Conservation (phyloP, 2,888 invertebrate species). For the Drosophila subsilvestris region DNA sequence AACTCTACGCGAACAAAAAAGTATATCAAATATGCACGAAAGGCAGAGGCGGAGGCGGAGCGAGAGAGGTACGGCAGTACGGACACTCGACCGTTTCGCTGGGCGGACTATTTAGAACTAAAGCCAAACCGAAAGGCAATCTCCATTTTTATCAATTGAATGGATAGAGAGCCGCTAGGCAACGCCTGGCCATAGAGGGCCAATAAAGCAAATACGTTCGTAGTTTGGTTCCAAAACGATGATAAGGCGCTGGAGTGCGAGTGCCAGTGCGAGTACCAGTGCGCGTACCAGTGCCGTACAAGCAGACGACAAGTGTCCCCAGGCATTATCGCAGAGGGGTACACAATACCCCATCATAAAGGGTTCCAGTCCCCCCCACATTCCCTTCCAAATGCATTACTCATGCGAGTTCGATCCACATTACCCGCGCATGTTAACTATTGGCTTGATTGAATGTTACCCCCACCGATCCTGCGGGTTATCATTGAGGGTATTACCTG, state of each 20-base stretch:
- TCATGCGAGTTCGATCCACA: background rate
- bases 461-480: too few relatives aligned
- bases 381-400: background rate
- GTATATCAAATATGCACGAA: slow-evolving; percentile 6
- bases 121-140: slow-evolving; percentile 25
- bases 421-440: background rate
- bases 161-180: background rate
- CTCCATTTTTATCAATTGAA: slow-evolving; percentile 36
- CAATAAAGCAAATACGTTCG: slow-evolving; percentile 39
- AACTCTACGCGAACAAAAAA: background rate
- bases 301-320: background rate
- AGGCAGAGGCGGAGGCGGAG: too few relatives aligned
- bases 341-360: too few relatives aligned
- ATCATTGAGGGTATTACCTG: background rate
- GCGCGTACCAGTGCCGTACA: background rate
- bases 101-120: slow-evolving; percentile 36
- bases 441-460: background rate
- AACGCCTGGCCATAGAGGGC: slow-evolving; percentile 20
- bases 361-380: background rate
- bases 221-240: slow-evolving; percentile 26
- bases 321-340: background rate
- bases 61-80: slow-evolving; percentile 11
- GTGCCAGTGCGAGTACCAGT: background rate
- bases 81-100: slow-evolving; percentile 35
- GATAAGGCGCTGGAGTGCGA: slow-evolving; percentile 19